A percentile compares a stretch with the other conserved stretches of the same genome.
Evolutionary conservation across 2,113 vertebrate genomes (phyloP).

Genomic region (Callopanchax toddi): DNA sequence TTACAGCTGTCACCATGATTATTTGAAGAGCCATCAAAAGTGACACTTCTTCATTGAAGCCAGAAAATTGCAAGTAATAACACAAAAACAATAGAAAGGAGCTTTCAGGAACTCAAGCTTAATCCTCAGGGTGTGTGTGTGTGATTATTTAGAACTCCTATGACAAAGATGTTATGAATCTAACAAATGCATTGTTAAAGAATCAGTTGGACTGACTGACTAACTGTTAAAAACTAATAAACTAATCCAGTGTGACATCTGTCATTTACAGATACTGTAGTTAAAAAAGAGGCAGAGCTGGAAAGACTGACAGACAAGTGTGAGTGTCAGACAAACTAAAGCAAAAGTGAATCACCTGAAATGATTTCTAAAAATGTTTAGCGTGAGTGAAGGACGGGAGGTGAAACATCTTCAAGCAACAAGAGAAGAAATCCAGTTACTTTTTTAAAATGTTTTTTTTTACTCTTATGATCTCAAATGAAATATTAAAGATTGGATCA

Average conservation of each 20-base stretch:
- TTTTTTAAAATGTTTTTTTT: too few species aligned
- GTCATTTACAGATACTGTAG: slow-evolving; percentile 55
- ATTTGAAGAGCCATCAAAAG: slow-evolving; percentile 27
- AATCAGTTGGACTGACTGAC: slow-evolving; percentile 26
- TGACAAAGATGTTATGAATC: slow-evolving; percentile 30
- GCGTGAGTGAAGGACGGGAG: too few species aligned
- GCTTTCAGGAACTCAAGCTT: slow-evolving; percentile 27
- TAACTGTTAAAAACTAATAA: slow-evolving; percentile 28
- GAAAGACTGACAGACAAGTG: slow-evolving; percentile 4
- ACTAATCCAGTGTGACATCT: slow-evolving; percentile 48
- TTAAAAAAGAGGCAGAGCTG: slow-evolving; percentile 28
- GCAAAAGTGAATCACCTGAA: not conserved
- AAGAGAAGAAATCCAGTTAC: too few species aligned
- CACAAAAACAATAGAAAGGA: slow-evolving; percentile 42
- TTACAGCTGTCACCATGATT: slow-evolving; percentile 36
- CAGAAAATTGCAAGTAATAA: slow-evolving; percentile 32
- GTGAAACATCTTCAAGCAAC: too few species aligned
- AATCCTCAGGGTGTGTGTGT: slow-evolving; percentile 22
- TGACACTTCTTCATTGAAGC: slow-evolving; percentile 24
- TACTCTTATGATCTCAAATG: too few species aligned
- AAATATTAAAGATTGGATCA: too few species aligned
- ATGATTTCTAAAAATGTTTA: not conserved
- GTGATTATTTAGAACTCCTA: slow-evolving; percentile 29
- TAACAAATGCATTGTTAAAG: slow-evolving; percentile 19
- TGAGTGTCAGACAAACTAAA: slow-evolving; percentile 18